Evolutionary conservation across 2,888 invertebrate genomes (phyloP).

Genomic region (Diogma glabrata): DNA sequence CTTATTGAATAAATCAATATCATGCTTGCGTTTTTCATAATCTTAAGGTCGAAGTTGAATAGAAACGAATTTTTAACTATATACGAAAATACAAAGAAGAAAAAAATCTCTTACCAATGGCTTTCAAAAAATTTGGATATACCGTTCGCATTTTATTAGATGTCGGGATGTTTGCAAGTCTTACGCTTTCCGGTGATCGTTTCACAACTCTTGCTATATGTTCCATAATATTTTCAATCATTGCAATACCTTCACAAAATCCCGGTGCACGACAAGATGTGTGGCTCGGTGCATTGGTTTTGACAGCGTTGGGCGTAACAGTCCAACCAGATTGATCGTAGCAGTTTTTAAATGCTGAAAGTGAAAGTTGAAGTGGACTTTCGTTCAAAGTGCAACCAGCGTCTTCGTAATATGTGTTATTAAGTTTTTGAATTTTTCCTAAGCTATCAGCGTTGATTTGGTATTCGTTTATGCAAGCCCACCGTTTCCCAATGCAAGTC

Average conservation of each 20-base stretch:
- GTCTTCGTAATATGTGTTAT: constrained; percentile 41
- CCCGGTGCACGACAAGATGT: constrained; percentile 45
- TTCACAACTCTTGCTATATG: constrained; percentile 44
- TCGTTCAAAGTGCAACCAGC: constrained; percentile 43
- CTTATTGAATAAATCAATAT: constrained; percentile 42
- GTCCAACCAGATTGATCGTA: constrained; percentile 49
- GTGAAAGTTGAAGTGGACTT: constrained; percentile 29
- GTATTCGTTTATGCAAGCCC: constrained; percentile 41
- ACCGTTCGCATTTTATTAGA: constrained; percentile 35
- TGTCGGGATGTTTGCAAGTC: constrained; percentile 42
- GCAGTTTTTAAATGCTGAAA: constrained; percentile 39
- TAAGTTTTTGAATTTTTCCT: constrained; percentile 54
- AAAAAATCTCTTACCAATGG: too few relatives aligned
- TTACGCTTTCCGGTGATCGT: constrained; percentile 47
- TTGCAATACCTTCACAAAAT: constrained; percentile 45
- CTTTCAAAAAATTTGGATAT: constrained; percentile 13
- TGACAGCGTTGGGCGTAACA: constrained; percentile 37
- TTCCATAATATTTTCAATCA: constrained; percentile 55
- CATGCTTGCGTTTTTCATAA: constrained; percentile 38
- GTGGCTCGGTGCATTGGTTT: constrained; percentile 50
- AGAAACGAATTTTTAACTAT: constrained; percentile 42
- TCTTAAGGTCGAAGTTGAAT: constrained; percentile 41
- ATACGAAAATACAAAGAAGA: too few relatives aligned
- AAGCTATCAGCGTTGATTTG: constrained; percentile 48
- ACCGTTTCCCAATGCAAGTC: constrained; percentile 47